Evolutionary conservation across 2,113 vertebrate genomes (phyloP).

Genomic region (Ammodytes marinus): DNA sequence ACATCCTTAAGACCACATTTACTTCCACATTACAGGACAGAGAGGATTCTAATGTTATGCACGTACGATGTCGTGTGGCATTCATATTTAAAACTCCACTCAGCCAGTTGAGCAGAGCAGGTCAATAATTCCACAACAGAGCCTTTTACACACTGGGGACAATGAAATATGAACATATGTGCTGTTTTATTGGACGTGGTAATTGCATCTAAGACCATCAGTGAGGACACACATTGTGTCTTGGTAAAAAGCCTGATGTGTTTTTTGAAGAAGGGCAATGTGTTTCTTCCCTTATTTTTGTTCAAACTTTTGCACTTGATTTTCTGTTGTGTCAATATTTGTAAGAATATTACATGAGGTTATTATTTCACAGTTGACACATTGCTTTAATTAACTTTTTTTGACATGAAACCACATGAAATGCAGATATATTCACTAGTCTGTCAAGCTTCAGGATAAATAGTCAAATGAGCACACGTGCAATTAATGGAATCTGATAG

Average conservation of each 20-base stretch:
- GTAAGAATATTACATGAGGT: background rate
- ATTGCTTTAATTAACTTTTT: background rate
- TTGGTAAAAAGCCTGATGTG: slow-evolving; percentile 41
- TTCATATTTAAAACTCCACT: slow-evolving; percentile 70
- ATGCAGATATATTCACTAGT: too few species aligned
- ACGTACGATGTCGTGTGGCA: slow-evolving; percentile 22
- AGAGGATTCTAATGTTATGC: slow-evolving; percentile 54
- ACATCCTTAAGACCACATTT: slow-evolving; percentile 41
- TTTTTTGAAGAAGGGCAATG: slow-evolving; percentile 68
- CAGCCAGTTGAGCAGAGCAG: slow-evolving; percentile 48
- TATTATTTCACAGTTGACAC: slow-evolving; percentile 2
- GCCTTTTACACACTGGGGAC: slow-evolving; percentile 37
- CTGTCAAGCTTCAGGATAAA: background rate
- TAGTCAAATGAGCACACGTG: background rate
- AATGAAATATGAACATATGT: slow-evolving; percentile 64
- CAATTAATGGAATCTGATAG: background rate
- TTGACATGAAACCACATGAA: background rate
- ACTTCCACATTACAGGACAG: slow-evolving; percentile 39
- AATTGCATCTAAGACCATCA: slow-evolving; percentile 59
- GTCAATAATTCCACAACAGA: slow-evolving; percentile 53
- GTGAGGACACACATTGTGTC: slow-evolving; percentile 55
- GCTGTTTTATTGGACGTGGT: slow-evolving; percentile 59
- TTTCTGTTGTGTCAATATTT: background rate
- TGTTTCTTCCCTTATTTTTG: slow-evolving; percentile 49
- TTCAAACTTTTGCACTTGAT: slow-evolving; percentile 48